Base-by-base conservation (phyloP, 1,140 invertebrate species). In the Nixonia krombeini region DNA sequence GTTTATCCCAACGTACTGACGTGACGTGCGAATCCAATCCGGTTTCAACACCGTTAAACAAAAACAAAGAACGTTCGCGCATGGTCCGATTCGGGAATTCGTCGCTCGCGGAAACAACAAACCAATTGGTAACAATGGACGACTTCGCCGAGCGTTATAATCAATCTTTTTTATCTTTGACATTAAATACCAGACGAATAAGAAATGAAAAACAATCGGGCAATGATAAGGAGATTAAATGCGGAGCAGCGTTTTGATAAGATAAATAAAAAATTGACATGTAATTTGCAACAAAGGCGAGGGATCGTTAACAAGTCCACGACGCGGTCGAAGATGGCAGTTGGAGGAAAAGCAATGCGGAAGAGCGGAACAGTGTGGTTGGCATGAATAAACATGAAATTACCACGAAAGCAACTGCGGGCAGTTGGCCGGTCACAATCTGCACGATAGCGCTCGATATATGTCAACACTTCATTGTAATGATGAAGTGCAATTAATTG, bases 321-420 rank as follows among this genome's bases (percentile, higher is more conserved):
- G n/a, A n/a, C n/a, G n/a, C n/a, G n/a, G 18, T 35, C 55, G 16
- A 13, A 37, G 29, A 6, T 6, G 12, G 45, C 10, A 53, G 41
- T 50, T 29, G 38, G 47, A 28, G 21, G 3, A 41, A 50, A 50
- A 38, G 61, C 53, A 49, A 47, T 42, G 49, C 53, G 49, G 53
- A 65, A 65, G 53, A 65, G 16, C 15, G 21, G 18, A 44, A 21
- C 26, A 12, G 8, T 12, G 29, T 16, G 18, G 50, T 63, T 37
- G 12, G 41, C 23, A 41, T 52, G 62, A 47, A 65, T 57, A 65
- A 65, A 65, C 62, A 58, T 65, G 49, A 58, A 65, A 58, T 49
- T 65, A 49, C 57, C 62, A 53, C 53, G 41, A 40, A 28, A 29
- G 21, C 61, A 51, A 46, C 46, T 56, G 59, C 40, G 12, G 51